Percentiles rank a stretch among this genome's conserved stretches.
Evolutionary conservation across 2,113 vertebrate genomes (phyloP).

Genomic region (Sarotherodon lohbergeri): DNA sequence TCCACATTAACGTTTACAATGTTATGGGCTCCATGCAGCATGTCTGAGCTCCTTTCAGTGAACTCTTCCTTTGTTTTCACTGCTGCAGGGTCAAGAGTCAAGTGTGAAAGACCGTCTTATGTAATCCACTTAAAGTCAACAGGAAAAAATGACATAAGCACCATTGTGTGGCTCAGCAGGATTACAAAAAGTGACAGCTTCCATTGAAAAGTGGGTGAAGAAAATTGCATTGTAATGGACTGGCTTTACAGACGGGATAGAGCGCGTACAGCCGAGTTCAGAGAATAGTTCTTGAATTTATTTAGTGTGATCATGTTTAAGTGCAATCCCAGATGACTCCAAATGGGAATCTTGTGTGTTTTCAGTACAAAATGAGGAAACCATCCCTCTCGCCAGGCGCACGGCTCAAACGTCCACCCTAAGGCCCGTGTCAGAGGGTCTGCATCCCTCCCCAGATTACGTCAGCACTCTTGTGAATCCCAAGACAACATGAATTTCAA

Average conservation of each 20-base stretch:
- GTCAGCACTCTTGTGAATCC: constrained; percentile 37
- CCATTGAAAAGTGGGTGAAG: neutral
- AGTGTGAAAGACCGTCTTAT: constrained; percentile 17
- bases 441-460: constrained; percentile 27
- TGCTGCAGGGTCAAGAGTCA: neutral
- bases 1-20: constrained; percentile 15
- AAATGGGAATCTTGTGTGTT: constrained; percentile 3
- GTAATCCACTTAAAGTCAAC: neutral
- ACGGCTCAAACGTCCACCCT: neutral
- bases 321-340: neutral
- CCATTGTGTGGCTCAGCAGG: neutral
- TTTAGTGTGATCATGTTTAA: neutral
- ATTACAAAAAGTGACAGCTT: neutral
- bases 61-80: neutral
- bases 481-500: constrained; percentile 14
- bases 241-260: neutral
- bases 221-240: neutral
- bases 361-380: constrained; percentile 7
- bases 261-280: neutral
- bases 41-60: constrained; percentile 4
- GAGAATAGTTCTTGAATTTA: neutral
- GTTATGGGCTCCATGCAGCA: neutral
- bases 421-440: neutral
- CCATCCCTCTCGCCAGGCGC: neutral
- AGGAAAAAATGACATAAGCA: neutral